Conservation (phyloP, 2,888 invertebrate species). For the Iphiclides podalirius region DNA sequence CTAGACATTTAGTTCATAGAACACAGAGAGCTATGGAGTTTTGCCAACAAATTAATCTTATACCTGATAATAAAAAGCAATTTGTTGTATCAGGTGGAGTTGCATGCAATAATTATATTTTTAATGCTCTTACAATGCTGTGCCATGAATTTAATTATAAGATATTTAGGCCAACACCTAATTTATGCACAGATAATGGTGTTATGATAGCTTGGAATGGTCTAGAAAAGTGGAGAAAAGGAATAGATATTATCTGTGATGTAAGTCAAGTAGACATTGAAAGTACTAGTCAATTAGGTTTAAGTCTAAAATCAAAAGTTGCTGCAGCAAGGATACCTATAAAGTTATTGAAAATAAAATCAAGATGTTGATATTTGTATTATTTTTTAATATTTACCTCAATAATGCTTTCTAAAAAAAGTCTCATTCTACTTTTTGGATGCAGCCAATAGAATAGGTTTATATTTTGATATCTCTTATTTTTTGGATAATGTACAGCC, state of each 20-base stretch:
- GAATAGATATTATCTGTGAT: conserved; percentile 76
- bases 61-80: conserved; percentile 81
- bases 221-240: conserved; percentile 85
- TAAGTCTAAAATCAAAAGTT: conserved; percentile 81
- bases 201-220: conserved; percentile 99
- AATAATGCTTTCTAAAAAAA: too few relatives aligned
- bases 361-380: conserved; percentile 13
- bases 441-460: too few relatives aligned
- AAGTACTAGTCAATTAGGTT: conserved; percentile 83
- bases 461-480: too few relatives aligned
- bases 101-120: conserved; percentile 94
- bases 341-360: conserved; percentile 62
- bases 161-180: conserved; percentile 88
- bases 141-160: conserved; percentile 84
- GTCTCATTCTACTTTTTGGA: too few relatives aligned
- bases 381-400: too few relatives aligned
- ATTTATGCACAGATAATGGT: conserved; percentile 98
- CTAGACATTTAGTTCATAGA: conserved; percentile 90
- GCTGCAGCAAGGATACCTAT: conserved; percentile 70
- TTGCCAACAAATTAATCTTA: conserved; percentile 80
- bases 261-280: conserved; percentile 83
- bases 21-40: conserved; percentile 93
- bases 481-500: too few relatives aligned
- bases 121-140: conserved; percentile 83
- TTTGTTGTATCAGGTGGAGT: conserved; percentile 96